Evolutionary conservation across 2,113 vertebrate species (phyloP), one percentile per base, ranked within the genome.

Genomic region (Halcyon senegalensis): DNA sequence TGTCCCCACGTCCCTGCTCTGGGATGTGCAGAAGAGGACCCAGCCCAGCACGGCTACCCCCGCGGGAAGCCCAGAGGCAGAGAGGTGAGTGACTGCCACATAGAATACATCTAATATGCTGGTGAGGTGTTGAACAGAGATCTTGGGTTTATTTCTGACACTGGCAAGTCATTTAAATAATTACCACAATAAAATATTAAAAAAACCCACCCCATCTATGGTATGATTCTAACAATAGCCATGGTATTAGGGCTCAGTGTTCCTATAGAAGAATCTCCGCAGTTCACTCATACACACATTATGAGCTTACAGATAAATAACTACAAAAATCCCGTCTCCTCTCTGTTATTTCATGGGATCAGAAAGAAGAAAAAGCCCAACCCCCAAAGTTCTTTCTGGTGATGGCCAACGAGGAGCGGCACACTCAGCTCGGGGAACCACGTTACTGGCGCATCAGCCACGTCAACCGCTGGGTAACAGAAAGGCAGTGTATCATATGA

Each of bases 401-500:
- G 91, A 19, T 80, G 88, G 44, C 24, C 44, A 79, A 44, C 5
- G 1, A 63, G 88, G 56, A 81, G 67, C 37, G 50, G 59, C 77
- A 79, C 55, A 21, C 21, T 69, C 4, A 46, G 63, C 10, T 24
- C 1, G 4, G 69, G 86, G 73, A 59, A 18, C 19, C 19, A 72
- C 84, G 11, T 41, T 25, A 39, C 55, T 9, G 70, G 70, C 69
- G 84, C 87, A 62, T 87, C 76, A 63, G 81, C 82, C 35, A 51
- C 21, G 31, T 19, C 68, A 82, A 67, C 64, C 85, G 78, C 73
- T n/a, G 53, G 76, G 91, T 92, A 96, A 97, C 89, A 96, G 97
- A 94, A 97, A 98, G 96, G 97, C 97, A 48, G 50, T 96, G 50
- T 96, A 78, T 94, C 98, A 93, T 99, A 99, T 98, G 99, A 99